Conservation (phyloP, 2,113 vertebrate genomes). For the Haliaeetus leucogaster region DNA sequence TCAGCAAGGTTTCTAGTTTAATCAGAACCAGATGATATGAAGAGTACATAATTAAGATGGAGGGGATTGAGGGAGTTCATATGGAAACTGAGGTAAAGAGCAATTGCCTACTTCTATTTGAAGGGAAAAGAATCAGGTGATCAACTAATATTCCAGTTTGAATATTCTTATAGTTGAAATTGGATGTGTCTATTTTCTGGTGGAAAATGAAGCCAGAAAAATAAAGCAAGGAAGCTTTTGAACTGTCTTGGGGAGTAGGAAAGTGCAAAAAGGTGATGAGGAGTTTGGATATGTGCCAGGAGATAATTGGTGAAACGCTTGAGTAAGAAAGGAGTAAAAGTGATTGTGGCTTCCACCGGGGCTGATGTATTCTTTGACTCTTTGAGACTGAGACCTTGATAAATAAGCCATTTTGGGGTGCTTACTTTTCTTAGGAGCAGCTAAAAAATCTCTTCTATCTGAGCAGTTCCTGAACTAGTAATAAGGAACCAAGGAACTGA, state of each 20-base stretch:
- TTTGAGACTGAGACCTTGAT: not conserved
- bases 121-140: not conserved
- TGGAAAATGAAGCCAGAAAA: not conserved
- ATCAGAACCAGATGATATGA: not conserved
- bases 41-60: not conserved
- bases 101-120: not conserved
- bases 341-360: fast-evolving
- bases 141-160: not conserved
- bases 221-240: not conserved
- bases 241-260: not conserved
- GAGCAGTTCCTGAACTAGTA: not conserved
- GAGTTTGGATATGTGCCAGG: not conserved
- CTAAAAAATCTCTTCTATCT: not conserved
- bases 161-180: not conserved
- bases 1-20: not conserved
- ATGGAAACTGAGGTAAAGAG: not conserved
- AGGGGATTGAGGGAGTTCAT: not conserved
- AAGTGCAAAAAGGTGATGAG: not conserved
- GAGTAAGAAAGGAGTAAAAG: not conserved
- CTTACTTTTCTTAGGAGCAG: not conserved
- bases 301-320: not conserved
- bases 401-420: not conserved
- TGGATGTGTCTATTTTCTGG: not conserved
- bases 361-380: not conserved
- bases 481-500: not conserved